Conservation (phyloP, 2,888 invertebrate species). For the Crossocerus cetratus region DNA sequence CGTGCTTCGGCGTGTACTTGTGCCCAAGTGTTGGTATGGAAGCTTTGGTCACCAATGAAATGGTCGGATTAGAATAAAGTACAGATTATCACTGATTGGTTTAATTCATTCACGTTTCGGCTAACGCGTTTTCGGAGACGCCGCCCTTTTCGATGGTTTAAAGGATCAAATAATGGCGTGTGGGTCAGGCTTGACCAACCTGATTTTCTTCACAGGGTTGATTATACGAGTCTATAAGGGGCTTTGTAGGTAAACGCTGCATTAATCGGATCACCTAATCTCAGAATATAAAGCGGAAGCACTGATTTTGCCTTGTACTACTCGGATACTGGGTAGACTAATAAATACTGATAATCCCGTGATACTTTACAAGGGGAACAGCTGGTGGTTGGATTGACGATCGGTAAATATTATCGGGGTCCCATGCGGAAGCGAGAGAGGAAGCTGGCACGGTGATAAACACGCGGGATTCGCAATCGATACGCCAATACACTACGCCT, state of each 20-base stretch:
- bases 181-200: not conserved
- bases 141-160: not conserved
- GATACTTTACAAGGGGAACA: slow-evolving; percentile 14
- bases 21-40: slow-evolving; percentile 53
- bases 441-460: slow-evolving; percentile 25
- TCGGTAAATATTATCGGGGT: slow-evolving; percentile 8
- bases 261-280: too few species aligned
- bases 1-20: slow-evolving; percentile 87
- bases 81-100: not conserved
- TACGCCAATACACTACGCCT: slow-evolving; percentile 19
- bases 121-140: slow-evolving; percentile 7
- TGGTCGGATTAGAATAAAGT: slow-evolving; percentile 16
- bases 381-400: slow-evolving; percentile 23
- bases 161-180: not conserved
- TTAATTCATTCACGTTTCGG: slow-evolving; percentile 5
- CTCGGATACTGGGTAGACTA: not conserved
- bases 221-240: not conserved
- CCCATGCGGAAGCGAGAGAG: slow-evolving; percentile 35
- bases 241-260: not conserved
- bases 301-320: not conserved
- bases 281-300: slow-evolving; percentile 14
- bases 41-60: slow-evolving; percentile 34
- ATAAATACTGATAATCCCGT: slow-evolving; percentile 13
- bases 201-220: not conserved
- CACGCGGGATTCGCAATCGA: slow-evolving; percentile 9